Conservation (phyloP, 2,113 vertebrate genomes). For the Chionomys nivalis region DNA sequence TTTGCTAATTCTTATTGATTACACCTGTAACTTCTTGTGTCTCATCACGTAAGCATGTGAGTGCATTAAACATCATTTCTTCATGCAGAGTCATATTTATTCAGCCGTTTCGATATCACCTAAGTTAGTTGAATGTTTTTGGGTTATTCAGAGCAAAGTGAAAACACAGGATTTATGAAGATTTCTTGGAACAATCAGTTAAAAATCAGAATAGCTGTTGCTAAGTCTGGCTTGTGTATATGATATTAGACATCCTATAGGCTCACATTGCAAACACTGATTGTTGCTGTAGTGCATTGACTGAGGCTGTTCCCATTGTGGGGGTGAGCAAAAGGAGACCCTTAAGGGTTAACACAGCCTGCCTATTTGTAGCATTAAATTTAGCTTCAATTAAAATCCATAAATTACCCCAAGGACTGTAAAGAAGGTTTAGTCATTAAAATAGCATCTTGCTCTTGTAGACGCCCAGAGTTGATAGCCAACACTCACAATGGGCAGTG, state of each 20-base stretch:
- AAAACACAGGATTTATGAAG: constrained; percentile 2
- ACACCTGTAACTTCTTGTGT: not conserved
- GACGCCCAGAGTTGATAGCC: not conserved
- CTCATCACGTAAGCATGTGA: rapidly evolving
- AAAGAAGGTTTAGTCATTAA: not conserved
- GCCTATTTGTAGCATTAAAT: not conserved
- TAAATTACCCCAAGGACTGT: not conserved
- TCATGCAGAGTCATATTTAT: not conserved
- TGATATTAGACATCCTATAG: too few relatives aligned
- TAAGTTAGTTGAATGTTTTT: not conserved
- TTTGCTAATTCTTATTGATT: not conserved
- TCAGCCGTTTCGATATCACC: not conserved
- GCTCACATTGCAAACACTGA: not conserved
- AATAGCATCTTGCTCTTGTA: not conserved
- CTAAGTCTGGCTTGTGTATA: not conserved
- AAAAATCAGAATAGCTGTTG: constrained; percentile 6
- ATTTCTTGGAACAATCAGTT: not conserved
- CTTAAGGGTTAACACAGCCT: not conserved
- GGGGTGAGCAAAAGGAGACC: not conserved
- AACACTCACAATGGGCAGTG: not conserved
- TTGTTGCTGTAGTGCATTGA: not conserved
- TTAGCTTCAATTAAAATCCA: constrained; percentile 18
- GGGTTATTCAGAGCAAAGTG: constrained; percentile 20
- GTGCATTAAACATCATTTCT: not conserved
- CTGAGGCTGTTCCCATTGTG: not conserved